Conservation (phyloP, 2,113 vertebrate species). For the Plestiodon gilberti region DNA sequence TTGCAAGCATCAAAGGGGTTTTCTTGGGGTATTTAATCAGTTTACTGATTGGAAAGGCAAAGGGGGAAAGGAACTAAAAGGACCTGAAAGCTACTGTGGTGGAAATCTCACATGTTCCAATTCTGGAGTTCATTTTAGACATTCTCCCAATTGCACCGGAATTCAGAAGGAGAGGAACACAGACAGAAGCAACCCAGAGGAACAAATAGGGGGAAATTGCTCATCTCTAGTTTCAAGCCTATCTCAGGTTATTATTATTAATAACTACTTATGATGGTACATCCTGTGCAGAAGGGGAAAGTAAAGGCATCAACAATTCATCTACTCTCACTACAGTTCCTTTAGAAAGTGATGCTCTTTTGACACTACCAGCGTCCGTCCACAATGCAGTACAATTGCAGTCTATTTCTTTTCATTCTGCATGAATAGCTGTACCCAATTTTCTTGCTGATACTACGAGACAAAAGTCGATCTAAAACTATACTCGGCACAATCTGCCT, state of each 20-base stretch:
- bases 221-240: background rate
- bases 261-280: background rate
- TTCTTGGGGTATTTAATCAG: no score
- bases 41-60: no score
- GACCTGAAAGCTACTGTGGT: background rate
- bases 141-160: background rate
- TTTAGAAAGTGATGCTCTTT: background rate
- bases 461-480: conserved; percentile 19
- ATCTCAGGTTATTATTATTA: background rate
- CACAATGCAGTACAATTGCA: background rate
- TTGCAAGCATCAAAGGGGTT: no score
- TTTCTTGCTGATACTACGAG: conserved; percentile 7
- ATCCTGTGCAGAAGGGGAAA: no score
- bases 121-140: background rate
- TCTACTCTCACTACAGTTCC: background rate
- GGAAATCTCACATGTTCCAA: background rate
- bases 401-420: background rate
- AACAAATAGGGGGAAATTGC: background rate
- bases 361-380: background rate
- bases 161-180: background rate
- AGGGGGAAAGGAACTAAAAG: background rate
- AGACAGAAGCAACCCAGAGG: background rate
- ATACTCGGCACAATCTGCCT: conserved; percentile 5
- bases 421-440: conserved; percentile 16
- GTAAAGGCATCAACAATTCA: background rate